Base-by-base conservation (phyloP, 1,140 invertebrate genomes). In the Drosophila oshimai region DNA sequence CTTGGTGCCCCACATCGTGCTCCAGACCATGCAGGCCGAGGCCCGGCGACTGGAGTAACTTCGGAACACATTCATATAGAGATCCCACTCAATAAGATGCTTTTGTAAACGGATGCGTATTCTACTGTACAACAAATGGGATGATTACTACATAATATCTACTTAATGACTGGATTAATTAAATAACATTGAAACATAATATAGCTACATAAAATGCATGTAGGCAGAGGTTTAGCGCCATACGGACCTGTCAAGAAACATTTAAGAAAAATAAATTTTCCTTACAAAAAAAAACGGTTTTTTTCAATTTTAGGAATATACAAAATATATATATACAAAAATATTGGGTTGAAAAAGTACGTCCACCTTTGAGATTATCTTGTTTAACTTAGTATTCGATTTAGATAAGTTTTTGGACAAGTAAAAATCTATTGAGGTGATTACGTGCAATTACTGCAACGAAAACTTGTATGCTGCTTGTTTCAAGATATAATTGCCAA, bases 21-120 rank as follows among this genome's bases (percentile, higher is more conserved):
- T 86, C 9, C 81, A 87, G 58, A 86, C 81, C n/a, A 84, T 84
- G 60, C 80, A 86, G 57, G 76, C 81, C n/a, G 72, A 86, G 67
- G 67, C 81, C n/a, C 67, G 80, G 18, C 51, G 61, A 45, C 33
- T 75, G 33, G 51, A 83, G 39, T 83, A 79, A 71, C 20, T 67
- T 72, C 69, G 45, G 36, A 71, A 71, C 45, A 54, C 50, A 62
- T 50, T 67, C 60, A 65, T 20, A 29, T 67, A 65, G 60, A 62
- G 26, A 46, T 65, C 57, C 49, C 64, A 61, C 57, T 70, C 39
- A 70, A 57, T 70, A 41, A 41, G 62, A 70, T 57, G 34, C 33
- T 69, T 69, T 70, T 70, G 41, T 70, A 67, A 65, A 39, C 62
- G 62, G 61, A 62, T 62, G 58, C 58, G 58, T 62, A 62, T 62